These are phyloP conservation scores for Drosophila baimaii DNA, from an alignment of 1,140 invertebrate genomes.

Conservation along the genomic window DNA sequence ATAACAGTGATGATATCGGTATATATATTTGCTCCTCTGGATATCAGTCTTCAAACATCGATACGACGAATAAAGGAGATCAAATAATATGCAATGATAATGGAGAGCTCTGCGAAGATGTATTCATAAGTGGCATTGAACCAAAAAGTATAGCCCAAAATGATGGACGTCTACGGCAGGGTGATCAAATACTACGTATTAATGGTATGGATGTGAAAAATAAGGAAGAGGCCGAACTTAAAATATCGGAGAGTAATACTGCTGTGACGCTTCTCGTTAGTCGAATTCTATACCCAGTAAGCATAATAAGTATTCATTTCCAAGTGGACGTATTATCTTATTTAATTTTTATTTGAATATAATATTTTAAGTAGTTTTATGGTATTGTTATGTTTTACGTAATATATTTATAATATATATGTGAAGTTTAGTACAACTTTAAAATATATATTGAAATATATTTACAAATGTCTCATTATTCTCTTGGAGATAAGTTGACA, in stretches of 20 bases:
- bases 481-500: too few species aligned
- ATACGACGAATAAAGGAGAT: conserved; percentile 83
- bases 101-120: conserved; percentile 85
- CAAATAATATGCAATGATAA: conserved; percentile 72
- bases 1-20: conserved; percentile 87
- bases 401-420: too few species aligned
- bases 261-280: conserved; percentile 86
- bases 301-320: conserved; percentile 8
- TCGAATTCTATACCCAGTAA: conserved; percentile 86
- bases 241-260: conserved; percentile 84
- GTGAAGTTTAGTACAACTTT: too few species aligned
- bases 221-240: conserved; percentile 86
- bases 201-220: conserved; percentile 86
- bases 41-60: conserved; percentile 79
- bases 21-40: conserved; percentile 89
- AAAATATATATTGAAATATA: too few species aligned
- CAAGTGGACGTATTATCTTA: neutral
- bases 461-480: too few species aligned
- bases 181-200: conserved; percentile 90
- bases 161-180: conserved; percentile 89
- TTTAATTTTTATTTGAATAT: neutral
- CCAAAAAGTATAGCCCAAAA: conserved; percentile 88
- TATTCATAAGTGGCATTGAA: conserved; percentile 90
- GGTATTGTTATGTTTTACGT: too few species aligned
- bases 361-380: too few species aligned